Conservation (phyloP, 2,113 vertebrate species). For the Catharus bicknelli region DNA sequence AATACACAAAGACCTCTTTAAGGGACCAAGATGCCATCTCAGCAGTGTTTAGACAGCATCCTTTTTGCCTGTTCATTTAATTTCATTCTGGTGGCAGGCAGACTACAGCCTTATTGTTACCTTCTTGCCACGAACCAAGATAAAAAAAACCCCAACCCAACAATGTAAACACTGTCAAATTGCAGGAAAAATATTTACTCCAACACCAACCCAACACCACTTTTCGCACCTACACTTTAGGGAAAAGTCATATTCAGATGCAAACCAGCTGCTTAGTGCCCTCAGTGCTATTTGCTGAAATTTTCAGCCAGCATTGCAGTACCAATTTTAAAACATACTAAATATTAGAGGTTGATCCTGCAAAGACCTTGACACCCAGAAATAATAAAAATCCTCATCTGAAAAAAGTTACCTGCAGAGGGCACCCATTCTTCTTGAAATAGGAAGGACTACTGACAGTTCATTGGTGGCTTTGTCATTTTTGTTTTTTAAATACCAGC, state of each 20-base stretch:
- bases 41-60: neutral
- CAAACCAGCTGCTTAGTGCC: neutral
- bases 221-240: accelerated
- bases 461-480: neutral
- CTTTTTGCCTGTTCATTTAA: neutral
- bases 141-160: neutral
- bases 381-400: neutral
- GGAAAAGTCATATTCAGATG: neutral
- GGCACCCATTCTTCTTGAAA: slow-evolving; percentile 25
- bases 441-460: neutral
- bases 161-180: neutral
- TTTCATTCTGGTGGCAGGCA: neutral
- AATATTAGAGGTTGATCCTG: accelerated
- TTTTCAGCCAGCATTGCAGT: neutral
- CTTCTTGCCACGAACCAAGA: neutral
- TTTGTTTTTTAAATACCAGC: neutral
- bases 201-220: too few relatives aligned
- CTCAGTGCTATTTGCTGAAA: neutral
- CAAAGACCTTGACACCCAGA: neutral
- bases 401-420: slow-evolving; percentile 48
- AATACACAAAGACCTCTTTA: neutral
- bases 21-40: neutral
- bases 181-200: neutral
- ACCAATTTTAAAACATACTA: neutral
- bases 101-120: neutral